Base-by-base conservation (phyloP, 2,113 vertebrate genomes). In the Channa argus region DNA sequence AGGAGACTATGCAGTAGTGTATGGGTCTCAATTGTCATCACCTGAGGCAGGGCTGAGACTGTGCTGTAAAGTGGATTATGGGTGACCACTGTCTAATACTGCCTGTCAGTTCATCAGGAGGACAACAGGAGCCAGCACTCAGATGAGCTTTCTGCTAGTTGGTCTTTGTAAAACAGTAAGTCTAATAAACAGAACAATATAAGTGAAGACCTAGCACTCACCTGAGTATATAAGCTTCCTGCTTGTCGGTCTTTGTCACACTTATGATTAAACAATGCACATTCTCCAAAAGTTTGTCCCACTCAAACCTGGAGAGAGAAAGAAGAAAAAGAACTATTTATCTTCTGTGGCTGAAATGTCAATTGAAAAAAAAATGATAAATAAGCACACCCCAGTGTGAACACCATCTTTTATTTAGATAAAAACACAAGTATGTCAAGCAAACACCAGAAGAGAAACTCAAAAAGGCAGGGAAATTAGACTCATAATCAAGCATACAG, bases 151-250 rank as follows among this genome's bases (percentile, higher is more conserved):
- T 24, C 24, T 24, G 24, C 24, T 7, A 41, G 4, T 2, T 41
- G 6, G 6, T 41, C 39, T 7, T 41, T 4, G 6, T 24, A 24
- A 41, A 41, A 41, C 4, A 4, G 6, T 41, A 7, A 41, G 39
- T 41, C 4, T 41, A 24, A n/a, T n/a, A n/a, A n/a, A 41, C 39
- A 24, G 24, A 24, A 24, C 24, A 24, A 24, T 41, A 47, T 1
- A 61, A 6, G 24, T 3, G 55, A 41, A 4, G 34, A 50, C 39
- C 3, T n/a, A 8, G 41, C 34, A 88, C 92, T 96, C 92, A 99
- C 97, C 98, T 99, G 97, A 99, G 98, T 98, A 99, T 98, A 98
- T 99, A 99, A 97, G 98, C 98, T 98, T 99, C 98, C 96, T 98
- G 98, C 96, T 97, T 98, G 97, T 99, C 97, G 93, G 97, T 98